Base-by-base conservation (phyloP, 2,797 vertebrate species). In the Acanthurus tractus region DNA sequence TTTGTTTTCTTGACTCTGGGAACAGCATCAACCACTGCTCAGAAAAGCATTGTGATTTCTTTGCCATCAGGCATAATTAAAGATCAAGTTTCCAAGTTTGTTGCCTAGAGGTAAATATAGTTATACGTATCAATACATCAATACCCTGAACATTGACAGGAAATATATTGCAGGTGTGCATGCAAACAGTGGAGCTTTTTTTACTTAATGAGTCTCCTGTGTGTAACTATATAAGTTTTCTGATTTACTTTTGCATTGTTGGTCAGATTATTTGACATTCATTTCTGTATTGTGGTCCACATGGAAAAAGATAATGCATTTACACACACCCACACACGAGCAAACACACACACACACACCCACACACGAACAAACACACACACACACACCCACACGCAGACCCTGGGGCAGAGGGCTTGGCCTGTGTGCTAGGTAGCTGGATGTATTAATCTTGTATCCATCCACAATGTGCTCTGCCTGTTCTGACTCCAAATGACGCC, bases 371-470 rank as follows among this genome's bases (percentile, higher is more conserved):
- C 25, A 25, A 2, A 25, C 25, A 25, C 25, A 25, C 3, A 25
- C 25, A 25, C 3, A 25, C 25, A 25, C 25, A 25, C 25, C 2
- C 25, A 25, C 25, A 25, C 2, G 3, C 25, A 2, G 17, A 73
- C 58, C 61, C 69, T 8, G 36, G 57, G 80, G 78, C 73, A 40
- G 25, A 57, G 63, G 66, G 42, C 71, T 66, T 55, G 46, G 62
- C 38, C 63, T 29, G 25, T 81, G 72, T 66, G 59, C 62, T 50
- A 45, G 66, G 36, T 12, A 9, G 64, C 58, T 71, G 61, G 38
- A 79, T 77, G 58, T 68, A 81, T 87, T 86, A 80, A 84, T 83
- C 67, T 78, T 55, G 66, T 52, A 71, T 63, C 56, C 46, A 61
- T 25, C 40, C 71, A 78, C 68, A 64, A 48, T 70, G 56, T 63